Percentiles rank a stretch among this genome's conserved stretches.
phyloP scores from a whole-genome alignment of 2,888 invertebrate species.

The Baccha elongata region DNA sequence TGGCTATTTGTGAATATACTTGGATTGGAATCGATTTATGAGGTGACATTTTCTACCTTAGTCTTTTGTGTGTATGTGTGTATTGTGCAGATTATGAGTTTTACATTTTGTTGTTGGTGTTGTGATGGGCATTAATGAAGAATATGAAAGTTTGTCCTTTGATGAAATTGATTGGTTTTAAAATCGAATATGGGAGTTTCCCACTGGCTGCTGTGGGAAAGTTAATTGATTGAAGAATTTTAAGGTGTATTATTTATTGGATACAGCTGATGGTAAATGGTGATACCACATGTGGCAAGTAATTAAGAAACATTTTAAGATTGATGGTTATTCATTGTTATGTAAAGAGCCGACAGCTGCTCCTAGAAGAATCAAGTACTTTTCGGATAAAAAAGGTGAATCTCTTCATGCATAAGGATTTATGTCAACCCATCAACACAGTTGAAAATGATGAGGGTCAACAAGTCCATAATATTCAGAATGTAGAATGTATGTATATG shows the following conservation, averaged over 20 bases:
- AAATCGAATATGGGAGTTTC: constrained; percentile 16
- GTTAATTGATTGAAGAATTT: constrained; percentile 21
- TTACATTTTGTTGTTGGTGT: constrained; percentile 2
- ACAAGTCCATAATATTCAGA: no score
- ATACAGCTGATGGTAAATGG: background rate
- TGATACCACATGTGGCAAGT: background rate
- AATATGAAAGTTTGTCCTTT: constrained; percentile 13
- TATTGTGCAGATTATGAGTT: constrained; percentile 10
- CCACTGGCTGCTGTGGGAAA: constrained; percentile 2
- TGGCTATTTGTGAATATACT: constrained; percentile 58
- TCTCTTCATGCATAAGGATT: no score
- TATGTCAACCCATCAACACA: no score
- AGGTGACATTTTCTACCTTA: constrained; percentile 28
- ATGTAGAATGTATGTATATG: no score
- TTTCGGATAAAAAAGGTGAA: no score
- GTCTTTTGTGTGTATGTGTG: background rate
- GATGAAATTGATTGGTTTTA: constrained; percentile 45
- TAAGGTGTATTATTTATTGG: background rate
- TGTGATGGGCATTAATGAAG: background rate
- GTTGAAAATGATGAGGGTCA: no score
- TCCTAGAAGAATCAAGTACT: no score
- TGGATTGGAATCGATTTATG: constrained; percentile 57
- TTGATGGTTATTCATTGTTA: background rate
- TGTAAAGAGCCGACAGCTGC: no score
- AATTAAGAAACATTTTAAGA: background rate